Conservation (phyloP, 2,113 vertebrate genomes). For the Halcyon malimbica region DNA sequence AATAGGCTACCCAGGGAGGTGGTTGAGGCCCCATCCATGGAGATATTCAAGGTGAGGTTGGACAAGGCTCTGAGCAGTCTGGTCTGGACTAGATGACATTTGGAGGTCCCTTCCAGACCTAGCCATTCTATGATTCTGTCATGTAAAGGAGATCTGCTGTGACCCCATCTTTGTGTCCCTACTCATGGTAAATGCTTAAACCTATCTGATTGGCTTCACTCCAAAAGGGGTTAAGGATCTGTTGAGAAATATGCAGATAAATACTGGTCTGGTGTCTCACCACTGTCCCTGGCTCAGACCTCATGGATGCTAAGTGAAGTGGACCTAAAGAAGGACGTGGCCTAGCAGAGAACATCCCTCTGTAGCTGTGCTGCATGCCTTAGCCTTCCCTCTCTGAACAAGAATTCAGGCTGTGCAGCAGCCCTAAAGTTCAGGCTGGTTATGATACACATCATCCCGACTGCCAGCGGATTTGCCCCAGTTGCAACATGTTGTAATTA, state of each 20-base stretch:
- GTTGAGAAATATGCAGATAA: not conserved
- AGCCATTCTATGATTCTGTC: too few species aligned
- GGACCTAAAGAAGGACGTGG: not conserved
- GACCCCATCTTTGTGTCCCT: not conserved
- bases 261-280: not conserved
- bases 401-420: not conserved
- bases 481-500: not conserved
- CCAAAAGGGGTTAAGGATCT: not conserved
- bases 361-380: not conserved
- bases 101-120: too few species aligned
- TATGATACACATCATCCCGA: not conserved
- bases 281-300: not conserved
- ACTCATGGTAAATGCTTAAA: not conserved
- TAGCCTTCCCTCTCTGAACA: not conserved
- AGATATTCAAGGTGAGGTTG: too few species aligned
- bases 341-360: accelerated
- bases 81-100: too few species aligned
- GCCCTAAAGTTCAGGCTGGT: not conserved
- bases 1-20: too few species aligned
- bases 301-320: not conserved
- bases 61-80: too few species aligned
- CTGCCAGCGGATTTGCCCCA: not conserved
- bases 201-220: not conserved
- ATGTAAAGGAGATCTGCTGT: not conserved
- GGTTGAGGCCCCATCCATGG: too few species aligned